Percentiles rank a stretch among this genome's conserved stretches.
These are phyloP conservation scores for Holothuria glaberrima DNA, from an alignment of 35 echinoderm and acorn worm species.

Conservation along the genomic window DNA sequence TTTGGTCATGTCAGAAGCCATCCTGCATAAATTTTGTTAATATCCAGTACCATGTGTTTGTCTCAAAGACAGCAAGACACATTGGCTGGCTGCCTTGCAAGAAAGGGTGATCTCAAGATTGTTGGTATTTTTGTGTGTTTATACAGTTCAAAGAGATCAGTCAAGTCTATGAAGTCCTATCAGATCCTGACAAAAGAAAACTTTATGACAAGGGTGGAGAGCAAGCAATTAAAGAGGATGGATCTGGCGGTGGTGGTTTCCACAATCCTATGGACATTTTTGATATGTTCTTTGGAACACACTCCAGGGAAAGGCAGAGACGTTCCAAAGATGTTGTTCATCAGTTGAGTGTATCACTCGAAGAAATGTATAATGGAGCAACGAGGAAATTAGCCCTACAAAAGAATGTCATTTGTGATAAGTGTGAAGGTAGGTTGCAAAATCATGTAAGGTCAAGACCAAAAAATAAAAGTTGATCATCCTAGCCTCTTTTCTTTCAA, in stretches of 20 bases:
- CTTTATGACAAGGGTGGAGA: slow-evolving; percentile 93
- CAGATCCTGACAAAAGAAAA: slow-evolving; percentile 76
- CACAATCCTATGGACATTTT: slow-evolving; percentile 98
- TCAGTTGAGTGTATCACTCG: slow-evolving; percentile 85
- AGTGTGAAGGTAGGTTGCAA: slow-evolving; percentile 89
- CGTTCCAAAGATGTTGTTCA: slow-evolving; percentile 91
- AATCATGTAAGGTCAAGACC: too few species aligned
- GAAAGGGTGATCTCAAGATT: too few species aligned
- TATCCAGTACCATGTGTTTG: too few species aligned
- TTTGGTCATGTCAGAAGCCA: too few species aligned
- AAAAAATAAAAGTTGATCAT: too few species aligned
- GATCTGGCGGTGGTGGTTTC: slow-evolving; percentile 65
- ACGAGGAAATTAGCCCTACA: slow-evolving; percentile 86
- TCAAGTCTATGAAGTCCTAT: slow-evolving; percentile 85
- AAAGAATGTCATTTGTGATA: slow-evolving; percentile 97
- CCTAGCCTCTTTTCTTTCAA: too few species aligned
- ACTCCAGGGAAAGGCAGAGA: slow-evolving; percentile 42
- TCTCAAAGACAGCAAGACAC: too few species aligned
- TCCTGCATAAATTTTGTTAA: too few species aligned
- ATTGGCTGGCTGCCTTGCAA: too few species aligned
- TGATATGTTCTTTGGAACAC: slow-evolving; percentile 95
- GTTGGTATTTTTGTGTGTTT: too few species aligned
- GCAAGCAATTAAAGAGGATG: slow-evolving; percentile 86
- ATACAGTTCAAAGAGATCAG: slow-evolving; percentile 87
- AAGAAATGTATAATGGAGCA: slow-evolving; percentile 93